These are phyloP conservation scores for Hypolimnas misippus DNA, from an alignment of 2,888 invertebrate genomes.

Conservation along the genomic window DNA sequence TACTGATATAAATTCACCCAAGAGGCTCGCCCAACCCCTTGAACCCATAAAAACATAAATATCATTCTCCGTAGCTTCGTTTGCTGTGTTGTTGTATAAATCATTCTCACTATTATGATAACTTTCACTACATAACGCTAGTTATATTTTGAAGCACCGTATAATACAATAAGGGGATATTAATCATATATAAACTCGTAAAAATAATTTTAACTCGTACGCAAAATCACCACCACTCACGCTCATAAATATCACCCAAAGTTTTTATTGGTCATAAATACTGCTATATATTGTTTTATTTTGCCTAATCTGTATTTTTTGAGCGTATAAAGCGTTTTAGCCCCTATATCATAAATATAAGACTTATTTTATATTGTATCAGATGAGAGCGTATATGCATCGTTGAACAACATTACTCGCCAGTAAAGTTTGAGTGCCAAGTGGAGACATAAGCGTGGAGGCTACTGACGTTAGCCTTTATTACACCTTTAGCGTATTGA, in stretches of 20 bases:
- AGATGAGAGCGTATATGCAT: conserved; percentile 47
- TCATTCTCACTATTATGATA: conserved; percentile 12
- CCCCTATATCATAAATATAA: conserved; percentile 44
- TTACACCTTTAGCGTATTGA: conserved; percentile 74
- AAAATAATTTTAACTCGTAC: conserved; percentile 1
- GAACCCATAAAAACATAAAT: conserved; percentile 73
- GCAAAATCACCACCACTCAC: conserved; percentile 51
- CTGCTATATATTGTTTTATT: conserved; percentile 62
- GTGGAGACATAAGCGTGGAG: conserved; percentile 48
- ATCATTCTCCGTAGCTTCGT: conserved; percentile 69
- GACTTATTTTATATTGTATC: conserved; percentile 44
- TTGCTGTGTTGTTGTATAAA: conserved; percentile 29
- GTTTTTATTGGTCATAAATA: conserved; percentile 66
- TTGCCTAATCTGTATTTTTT: conserved; percentile 56
- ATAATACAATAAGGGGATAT: neutral
- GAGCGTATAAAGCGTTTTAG: conserved; percentile 40
- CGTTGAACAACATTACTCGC: conserved; percentile 59
- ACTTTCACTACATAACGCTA: neutral
- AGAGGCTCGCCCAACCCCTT: conserved; percentile 59
- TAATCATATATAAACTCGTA: neutral
- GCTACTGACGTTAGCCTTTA: conserved; percentile 65
- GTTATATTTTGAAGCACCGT: neutral
- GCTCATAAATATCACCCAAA: conserved; percentile 58
- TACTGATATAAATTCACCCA: conserved; percentile 67
- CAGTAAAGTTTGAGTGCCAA: conserved; percentile 60